phyloP scores from a whole-genome alignment of 1,140 invertebrate genomes.

The Maniola jurtina region DNA sequence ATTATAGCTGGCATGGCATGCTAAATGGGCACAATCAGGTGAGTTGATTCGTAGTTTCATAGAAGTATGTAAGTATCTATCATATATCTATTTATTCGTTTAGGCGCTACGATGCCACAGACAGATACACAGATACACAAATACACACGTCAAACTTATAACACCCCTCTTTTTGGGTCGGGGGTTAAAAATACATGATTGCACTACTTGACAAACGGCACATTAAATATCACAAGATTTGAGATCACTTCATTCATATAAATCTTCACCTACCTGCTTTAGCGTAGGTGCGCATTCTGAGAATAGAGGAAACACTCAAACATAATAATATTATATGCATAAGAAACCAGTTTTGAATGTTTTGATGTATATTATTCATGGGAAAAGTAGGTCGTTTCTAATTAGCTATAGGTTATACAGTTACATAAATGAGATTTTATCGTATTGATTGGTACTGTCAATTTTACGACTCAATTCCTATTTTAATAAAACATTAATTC shows the following conservation, averaged over 20 bases:
- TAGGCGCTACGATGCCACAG: too few species aligned
- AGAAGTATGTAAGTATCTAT: not conserved
- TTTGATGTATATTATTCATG: not conserved
- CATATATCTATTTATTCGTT: not conserved
- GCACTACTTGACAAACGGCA: not conserved
- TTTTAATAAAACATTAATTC: too few species aligned
- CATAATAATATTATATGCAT: not conserved
- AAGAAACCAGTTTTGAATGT: not conserved
- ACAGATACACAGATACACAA: not conserved
- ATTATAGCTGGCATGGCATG: not conserved
- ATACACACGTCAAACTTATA: too few species aligned
- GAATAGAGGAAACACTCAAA: constrained; percentile 11
- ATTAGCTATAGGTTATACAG: constrained; percentile 6
- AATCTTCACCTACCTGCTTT: not conserved
- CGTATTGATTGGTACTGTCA: not conserved
- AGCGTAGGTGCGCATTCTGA: constrained; percentile 3
- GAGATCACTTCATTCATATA: not conserved
- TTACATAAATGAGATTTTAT: not conserved
- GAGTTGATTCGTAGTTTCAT: too few species aligned
- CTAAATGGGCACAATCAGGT: too few species aligned
- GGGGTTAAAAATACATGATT: too few species aligned
- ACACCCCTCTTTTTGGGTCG: too few species aligned
- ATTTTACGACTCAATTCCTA: not conserved
- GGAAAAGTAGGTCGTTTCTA: constrained; percentile 6
- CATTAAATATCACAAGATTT: constrained; percentile 1